Evolutionary conservation across 2,888 invertebrate species (phyloP), one percentile per base, ranked within the genome.

Genomic region (Ceraclea dissimilis): DNA sequence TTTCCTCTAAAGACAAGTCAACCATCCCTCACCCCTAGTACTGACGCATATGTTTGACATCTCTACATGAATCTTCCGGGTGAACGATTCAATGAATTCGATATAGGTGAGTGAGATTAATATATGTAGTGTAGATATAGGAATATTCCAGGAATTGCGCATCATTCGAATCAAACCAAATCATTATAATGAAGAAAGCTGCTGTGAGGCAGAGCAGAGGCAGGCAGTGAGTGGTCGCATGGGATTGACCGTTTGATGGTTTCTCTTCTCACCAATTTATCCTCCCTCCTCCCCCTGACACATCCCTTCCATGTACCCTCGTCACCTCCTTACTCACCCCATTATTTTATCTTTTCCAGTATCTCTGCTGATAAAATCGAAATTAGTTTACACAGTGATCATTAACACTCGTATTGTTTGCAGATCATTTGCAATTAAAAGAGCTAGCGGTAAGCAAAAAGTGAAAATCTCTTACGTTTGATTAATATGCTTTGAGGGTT

Each of bases 101-200:
- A 26, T 10, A 26, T 10, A 4, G 5, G n/a, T n/a, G n/a, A n/a
- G n/a, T n/a, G n/a, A n/a, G n/a, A n/a, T n/a, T n/a, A n/a, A 26
- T 10, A 26, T 26, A 6, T 26, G 4, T 6, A 26, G 4, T 26
- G 26, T 26, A 26, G 4, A 4, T 6, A 26, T 26, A 26, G 5
- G 26, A 8, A n/a, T 39, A 39, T 13, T 4, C 39, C 39, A 39
- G 16, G 39, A 39, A n/a, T 39, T 39, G 8, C 39, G 39, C 39
- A 39, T 16, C 39, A 39, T 39, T 8, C 8, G 39, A 39, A 26
- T 4, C 26, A 10, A 39, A 39, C 39, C 39, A 39, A 16, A 39
- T 39, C 39, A 39, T 39, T 39, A 39, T 39, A 39, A 39, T 39
- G 39, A 39, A 39, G 39, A 39, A 39, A 39, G 39, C 39, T 39